These are phyloP conservation scores for Cyrtorhinus lividipennis DNA, from an alignment of 1,140 invertebrate genomes.

Conservation along the genomic window DNA sequence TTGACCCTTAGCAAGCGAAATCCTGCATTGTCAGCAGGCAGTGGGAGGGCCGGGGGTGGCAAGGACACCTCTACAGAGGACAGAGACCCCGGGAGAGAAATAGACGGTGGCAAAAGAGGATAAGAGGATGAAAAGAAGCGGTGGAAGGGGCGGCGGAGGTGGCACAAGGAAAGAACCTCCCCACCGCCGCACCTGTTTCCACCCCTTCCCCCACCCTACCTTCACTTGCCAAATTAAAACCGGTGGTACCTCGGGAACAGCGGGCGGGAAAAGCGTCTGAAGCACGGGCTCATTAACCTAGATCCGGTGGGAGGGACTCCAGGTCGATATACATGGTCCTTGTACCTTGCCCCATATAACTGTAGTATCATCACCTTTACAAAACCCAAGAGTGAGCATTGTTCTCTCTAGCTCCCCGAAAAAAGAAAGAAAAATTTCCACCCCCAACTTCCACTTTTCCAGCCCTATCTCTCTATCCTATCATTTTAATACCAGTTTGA, in stretches of 20 bases:
- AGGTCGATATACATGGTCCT: conserved; percentile 6
- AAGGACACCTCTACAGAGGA: conserved; percentile 6
- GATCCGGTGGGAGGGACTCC: neutral
- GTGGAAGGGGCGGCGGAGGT: neutral
- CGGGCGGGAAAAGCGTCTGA: neutral
- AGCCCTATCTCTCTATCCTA: neutral
- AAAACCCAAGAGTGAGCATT: neutral
- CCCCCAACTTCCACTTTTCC: neutral
- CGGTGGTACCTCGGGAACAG: neutral
- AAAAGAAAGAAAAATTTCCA: neutral
- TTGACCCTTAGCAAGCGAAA: conserved; percentile 4
- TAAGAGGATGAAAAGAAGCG: neutral
- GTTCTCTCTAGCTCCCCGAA: neutral
- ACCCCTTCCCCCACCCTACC: neutral
- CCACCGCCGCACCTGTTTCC: too few species aligned
- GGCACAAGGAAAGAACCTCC: neutral
- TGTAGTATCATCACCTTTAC: conserved; percentile 6
- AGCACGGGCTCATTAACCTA: conserved; percentile 6
- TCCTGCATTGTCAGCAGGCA: conserved; percentile 2
- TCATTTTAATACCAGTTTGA: neutral
- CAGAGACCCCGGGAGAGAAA: neutral
- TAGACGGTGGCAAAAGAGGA: neutral
- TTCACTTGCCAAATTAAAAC: conserved; percentile 9
- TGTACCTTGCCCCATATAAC: conserved; percentile 4
- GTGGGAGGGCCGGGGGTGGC: neutral